These are phyloP conservation scores for Trinorchestia longiramus DNA, from an alignment of 1,140 invertebrate genomes.

Conservation along the genomic window DNA sequence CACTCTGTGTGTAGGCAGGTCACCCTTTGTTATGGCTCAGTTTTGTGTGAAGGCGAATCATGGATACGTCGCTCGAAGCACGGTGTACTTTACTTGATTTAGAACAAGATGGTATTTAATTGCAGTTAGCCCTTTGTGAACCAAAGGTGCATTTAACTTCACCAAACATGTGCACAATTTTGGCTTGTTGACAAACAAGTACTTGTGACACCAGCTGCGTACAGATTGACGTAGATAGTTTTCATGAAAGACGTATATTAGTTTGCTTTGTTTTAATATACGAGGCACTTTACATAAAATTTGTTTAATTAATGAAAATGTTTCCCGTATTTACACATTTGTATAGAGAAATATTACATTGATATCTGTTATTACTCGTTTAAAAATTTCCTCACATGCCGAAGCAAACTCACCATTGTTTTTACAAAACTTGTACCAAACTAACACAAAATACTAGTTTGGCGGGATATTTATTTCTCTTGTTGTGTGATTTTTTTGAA, in stretches of 20 bases:
- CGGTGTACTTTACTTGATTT: background rate
- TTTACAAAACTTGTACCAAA: too few relatives aligned
- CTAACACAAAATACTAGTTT: too few relatives aligned
- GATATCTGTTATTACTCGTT: too few relatives aligned
- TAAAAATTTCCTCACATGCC: too few relatives aligned
- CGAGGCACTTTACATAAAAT: too few relatives aligned
- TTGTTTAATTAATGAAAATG: too few relatives aligned
- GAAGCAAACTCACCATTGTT: too few relatives aligned
- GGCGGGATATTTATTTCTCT: too few relatives aligned
- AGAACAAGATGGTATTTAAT: background rate
- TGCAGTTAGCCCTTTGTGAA: background rate
- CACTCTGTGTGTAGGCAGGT: background rate
- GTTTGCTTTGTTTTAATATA: too few relatives aligned
- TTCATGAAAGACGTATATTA: background rate
- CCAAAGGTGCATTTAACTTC: background rate
- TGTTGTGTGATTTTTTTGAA: too few relatives aligned
- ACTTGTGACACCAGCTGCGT: background rate
- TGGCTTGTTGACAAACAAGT: background rate
- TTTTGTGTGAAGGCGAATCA: background rate
- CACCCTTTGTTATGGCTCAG: background rate
- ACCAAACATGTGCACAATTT: background rate
- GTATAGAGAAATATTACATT: too few relatives aligned
- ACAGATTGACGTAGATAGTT: background rate
- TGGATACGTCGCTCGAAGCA: background rate
- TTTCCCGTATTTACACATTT: too few relatives aligned